These are phyloP conservation scores for Vidua chalybeata DNA, from an alignment of 2,113 vertebrate genomes.

Conservation along the genomic window DNA sequence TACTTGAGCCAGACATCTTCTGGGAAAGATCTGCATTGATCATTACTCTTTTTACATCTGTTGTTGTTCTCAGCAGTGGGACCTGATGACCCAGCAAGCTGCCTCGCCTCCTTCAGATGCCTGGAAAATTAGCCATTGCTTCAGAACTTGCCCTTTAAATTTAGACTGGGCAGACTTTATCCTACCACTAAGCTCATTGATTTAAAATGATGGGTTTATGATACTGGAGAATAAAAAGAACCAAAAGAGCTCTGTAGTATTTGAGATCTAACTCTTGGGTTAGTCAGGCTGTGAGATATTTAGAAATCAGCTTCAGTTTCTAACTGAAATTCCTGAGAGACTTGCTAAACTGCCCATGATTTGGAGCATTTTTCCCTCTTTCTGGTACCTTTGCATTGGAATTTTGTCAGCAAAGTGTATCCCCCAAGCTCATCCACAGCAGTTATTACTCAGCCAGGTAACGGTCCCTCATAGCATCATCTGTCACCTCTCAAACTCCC, in stretches of 20 bases:
- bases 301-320: neutral
- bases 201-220: neutral
- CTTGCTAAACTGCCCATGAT: neutral
- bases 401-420: slow-evolving; percentile 24
- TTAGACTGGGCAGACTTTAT: neutral
- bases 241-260: neutral
- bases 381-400: neutral
- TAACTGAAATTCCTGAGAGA: neutral
- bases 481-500: neutral
- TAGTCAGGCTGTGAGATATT: neutral
- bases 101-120: neutral
- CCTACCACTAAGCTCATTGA: neutral
- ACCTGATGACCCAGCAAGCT: neutral
- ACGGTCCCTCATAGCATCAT: neutral
- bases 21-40: neutral
- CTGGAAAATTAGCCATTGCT: neutral
- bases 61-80: neutral
- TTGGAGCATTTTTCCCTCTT: neutral
- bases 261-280: neutral
- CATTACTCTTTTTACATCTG: neutral
- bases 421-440: neutral
- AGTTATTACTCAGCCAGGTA: neutral
- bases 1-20: neutral
- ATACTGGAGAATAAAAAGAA: neutral
- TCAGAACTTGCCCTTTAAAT: slow-evolving; percentile 7